A percentile compares a stretch with the other conserved stretches of the same genome.
These are phyloP conservation scores for Microcebus lehilahytsara DNA, from an alignment of 2,113 vertebrate species.

Conservation along the genomic window DNA sequence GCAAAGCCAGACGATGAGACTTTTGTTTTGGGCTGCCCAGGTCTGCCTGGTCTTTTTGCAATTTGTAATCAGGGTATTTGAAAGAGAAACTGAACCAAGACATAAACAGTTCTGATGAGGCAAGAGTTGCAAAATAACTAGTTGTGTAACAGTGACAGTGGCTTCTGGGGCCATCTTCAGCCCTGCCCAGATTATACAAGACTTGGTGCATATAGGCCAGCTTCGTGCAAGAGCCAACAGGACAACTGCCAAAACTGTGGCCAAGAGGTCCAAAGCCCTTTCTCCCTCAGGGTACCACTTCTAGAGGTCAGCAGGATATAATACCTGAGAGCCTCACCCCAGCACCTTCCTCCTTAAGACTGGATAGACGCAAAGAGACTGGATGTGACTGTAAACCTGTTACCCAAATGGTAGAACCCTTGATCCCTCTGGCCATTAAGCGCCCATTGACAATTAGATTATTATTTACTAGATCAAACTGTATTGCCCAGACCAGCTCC, in stretches of 20 bases:
- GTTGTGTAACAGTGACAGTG: background rate
- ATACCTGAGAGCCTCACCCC: background rate
- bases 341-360: background rate
- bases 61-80: background rate
- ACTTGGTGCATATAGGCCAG: background rate
- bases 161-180: background rate
- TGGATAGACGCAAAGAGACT: background rate
- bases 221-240: background rate
- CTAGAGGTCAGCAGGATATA: conserved; percentile 34
- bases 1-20: background rate
- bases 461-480: background rate
- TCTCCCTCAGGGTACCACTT: background rate
- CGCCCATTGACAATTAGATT: background rate
- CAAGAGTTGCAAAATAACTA: conserved; percentile 44
- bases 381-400: background rate
- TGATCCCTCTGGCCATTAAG: background rate
- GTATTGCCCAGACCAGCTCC: background rate
- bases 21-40: conserved; percentile 7
- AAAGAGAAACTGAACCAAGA: conserved; percentile 51
- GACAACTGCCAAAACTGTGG: background rate
- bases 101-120: conserved; percentile 50
- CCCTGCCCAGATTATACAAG: background rate
- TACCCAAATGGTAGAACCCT: background rate
- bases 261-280: background rate
- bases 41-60: background rate